Percentiles rank a stretch among this genome's conserved stretches.
These are phyloP conservation scores for Mesoligia furuncula DNA, from an alignment of 2,888 invertebrate genomes.

Conservation along the genomic window DNA sequence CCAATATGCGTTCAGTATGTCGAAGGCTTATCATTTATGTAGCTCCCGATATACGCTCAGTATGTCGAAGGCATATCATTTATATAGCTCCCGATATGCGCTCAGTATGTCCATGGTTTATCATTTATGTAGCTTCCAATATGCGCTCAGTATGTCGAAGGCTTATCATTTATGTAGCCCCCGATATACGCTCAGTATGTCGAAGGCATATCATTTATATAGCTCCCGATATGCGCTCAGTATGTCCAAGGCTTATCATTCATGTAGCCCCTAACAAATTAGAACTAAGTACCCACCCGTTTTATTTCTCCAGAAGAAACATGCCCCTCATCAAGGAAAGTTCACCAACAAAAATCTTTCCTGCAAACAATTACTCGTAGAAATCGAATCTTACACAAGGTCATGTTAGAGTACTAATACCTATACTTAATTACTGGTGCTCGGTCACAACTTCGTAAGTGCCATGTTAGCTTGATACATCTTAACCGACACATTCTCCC, in stretches of 20 bases:
- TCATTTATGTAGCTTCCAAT: background rate
- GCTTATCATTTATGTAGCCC: too few relatives aligned
- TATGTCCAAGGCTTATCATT: too few relatives aligned
- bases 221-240: too few relatives aligned
- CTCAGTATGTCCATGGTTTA: background rate
- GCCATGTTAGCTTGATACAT: slow-evolving; percentile 51
- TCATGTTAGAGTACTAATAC: slow-evolving; percentile 71
- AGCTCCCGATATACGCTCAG: too few relatives aligned
- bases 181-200: too few relatives aligned
- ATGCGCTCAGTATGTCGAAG: too few relatives aligned
- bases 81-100: background rate
- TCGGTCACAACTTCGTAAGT: slow-evolving; percentile 72
- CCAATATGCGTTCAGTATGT: too few relatives aligned
- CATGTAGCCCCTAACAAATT: slow-evolving; percentile 1
- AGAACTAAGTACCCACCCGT: background rate
- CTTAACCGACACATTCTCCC: slow-evolving; percentile 49
- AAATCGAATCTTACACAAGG: slow-evolving; percentile 81
- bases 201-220: too few relatives aligned
- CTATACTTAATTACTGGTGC: slow-evolving; percentile 79
- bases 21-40: too few relatives aligned
- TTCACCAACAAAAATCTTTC: slow-evolving; percentile 29
- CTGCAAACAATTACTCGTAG: slow-evolving; percentile 47
- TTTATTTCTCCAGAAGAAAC: slow-evolving; percentile 18
- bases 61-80: too few relatives aligned
- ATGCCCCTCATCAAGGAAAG: slow-evolving; percentile 26